Evolutionary conservation across 2,888 invertebrate genomes (phyloP).

Genomic region (Campoletis raptor): DNA sequence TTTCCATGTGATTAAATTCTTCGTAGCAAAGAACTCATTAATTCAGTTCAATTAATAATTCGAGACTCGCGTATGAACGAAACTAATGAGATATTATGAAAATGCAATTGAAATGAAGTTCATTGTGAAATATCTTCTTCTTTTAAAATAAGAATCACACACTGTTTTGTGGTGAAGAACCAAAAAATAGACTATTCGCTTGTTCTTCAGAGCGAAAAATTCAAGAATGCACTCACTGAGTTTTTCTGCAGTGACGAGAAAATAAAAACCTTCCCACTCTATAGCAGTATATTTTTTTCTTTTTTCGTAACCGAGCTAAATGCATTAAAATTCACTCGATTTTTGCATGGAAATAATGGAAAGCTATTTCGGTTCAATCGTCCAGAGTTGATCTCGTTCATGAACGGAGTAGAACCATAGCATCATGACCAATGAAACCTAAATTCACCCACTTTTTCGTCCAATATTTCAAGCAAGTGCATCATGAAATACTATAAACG

Average conservation of each 20-base stretch:
- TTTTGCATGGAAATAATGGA: neutral
- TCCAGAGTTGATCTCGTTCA: neutral
- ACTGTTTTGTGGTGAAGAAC: neutral
- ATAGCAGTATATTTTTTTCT: neutral
- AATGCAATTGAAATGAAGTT: neutral
- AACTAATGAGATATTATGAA: constrained; percentile 7
- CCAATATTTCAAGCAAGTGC: neutral
- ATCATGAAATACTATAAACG: neutral
- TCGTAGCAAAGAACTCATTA: constrained; percentile 11
- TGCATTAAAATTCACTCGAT: neutral
- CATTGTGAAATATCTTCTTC: neutral
- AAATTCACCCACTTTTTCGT: neutral
- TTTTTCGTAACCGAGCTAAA: neutral
- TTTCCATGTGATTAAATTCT: constrained; percentile 1
- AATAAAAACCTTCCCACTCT: neutral
- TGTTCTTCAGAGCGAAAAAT: neutral
- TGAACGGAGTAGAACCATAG: neutral
- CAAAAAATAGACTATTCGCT: neutral
- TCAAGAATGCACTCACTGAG: neutral
- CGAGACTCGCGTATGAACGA: constrained; percentile 4
- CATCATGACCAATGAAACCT: neutral
- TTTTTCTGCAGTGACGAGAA: neutral
- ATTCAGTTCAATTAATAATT: constrained; percentile 26
- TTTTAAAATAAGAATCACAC: neutral
- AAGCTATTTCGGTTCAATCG: neutral